Percentiles rank a stretch among this genome's conserved stretches.
Conservation (phyloP, 2,113 vertebrate species). For the Bothrops jararaca region DNA sequence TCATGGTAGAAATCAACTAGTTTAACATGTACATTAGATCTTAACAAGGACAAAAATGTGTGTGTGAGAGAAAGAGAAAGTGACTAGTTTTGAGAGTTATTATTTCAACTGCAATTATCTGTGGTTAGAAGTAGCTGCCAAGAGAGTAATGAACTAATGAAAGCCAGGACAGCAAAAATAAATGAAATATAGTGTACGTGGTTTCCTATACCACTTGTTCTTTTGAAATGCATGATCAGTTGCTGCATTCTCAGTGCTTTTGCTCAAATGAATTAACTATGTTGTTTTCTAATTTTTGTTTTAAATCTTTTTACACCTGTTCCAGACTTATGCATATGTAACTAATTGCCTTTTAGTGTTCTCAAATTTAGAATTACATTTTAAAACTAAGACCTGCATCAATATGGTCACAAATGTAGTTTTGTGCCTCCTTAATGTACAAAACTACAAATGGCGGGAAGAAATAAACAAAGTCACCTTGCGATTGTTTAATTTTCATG, state of each 20-base stretch:
- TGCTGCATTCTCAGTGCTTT: constrained; percentile 10
- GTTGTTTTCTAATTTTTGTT: not conserved
- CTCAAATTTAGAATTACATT: not conserved
- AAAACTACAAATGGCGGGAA: not conserved
- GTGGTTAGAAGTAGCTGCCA: not conserved
- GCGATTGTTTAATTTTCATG: not conserved
- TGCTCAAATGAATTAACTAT: not conserved
- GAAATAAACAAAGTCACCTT: not conserved
- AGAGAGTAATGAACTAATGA: not conserved
- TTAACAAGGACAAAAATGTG: not conserved
- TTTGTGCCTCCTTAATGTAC: not conserved
- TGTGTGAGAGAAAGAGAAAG: not conserved
- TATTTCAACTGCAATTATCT: not conserved
- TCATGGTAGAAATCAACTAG: not conserved
- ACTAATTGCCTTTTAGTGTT: constrained; percentile 58
- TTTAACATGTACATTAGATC: not conserved
- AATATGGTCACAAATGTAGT: not conserved
- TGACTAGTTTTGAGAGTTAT: not conserved
- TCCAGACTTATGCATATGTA: constrained; percentile 60
- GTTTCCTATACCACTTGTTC: constrained; percentile 9
- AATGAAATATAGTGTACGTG: not conserved
- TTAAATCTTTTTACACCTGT: constrained; percentile 58
- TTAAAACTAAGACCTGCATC: not conserved
- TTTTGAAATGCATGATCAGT: constrained; percentile 54
- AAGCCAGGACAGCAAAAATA: constrained; percentile 67